These are phyloP conservation scores for Megaceryle maxima DNA, from an alignment of 2,113 vertebrate genomes.

Conservation along the genomic window DNA sequence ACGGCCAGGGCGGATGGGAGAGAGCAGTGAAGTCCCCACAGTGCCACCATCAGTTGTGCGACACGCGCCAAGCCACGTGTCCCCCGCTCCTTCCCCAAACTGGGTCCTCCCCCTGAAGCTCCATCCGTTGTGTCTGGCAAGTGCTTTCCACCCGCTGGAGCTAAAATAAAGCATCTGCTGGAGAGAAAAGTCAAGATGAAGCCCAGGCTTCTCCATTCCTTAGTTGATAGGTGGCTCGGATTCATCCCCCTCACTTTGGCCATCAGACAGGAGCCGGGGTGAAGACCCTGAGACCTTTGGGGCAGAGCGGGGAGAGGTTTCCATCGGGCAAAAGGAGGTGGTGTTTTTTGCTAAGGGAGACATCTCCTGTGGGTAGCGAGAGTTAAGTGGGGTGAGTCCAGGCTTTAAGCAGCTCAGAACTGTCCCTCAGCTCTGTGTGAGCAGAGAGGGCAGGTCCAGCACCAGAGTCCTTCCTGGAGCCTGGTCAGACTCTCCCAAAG, in stretches of 20 bases:
- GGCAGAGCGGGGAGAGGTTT: background rate
- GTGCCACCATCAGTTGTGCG: background rate
- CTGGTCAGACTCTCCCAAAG: background rate
- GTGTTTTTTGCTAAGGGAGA: background rate
- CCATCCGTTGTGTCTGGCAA: background rate
- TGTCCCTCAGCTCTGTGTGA: background rate
- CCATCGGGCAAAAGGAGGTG: background rate
- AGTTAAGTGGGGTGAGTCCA: background rate
- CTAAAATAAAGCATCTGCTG: background rate
- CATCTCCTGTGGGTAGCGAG: fast-evolving
- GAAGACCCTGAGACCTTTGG: background rate
- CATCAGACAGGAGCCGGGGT: background rate
- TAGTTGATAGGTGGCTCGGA: background rate
- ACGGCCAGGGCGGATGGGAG: background rate
- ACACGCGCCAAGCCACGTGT: fast-evolving
- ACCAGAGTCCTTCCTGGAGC: background rate
- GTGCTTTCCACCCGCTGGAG: fast-evolving
- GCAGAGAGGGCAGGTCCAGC: background rate
- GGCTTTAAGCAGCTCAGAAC: background rate
- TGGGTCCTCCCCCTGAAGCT: fast-evolving
- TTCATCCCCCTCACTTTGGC: too few relatives aligned
- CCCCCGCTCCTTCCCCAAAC: background rate
- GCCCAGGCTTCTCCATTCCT: fast-evolving
- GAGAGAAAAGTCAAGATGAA: background rate
- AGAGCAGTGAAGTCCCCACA: background rate